A percentile compares a stretch with the other conserved stretches of the same genome.
Conservation (phyloP, 2,113 vertebrate genomes). For the Hydrolagus affinis region DNA sequence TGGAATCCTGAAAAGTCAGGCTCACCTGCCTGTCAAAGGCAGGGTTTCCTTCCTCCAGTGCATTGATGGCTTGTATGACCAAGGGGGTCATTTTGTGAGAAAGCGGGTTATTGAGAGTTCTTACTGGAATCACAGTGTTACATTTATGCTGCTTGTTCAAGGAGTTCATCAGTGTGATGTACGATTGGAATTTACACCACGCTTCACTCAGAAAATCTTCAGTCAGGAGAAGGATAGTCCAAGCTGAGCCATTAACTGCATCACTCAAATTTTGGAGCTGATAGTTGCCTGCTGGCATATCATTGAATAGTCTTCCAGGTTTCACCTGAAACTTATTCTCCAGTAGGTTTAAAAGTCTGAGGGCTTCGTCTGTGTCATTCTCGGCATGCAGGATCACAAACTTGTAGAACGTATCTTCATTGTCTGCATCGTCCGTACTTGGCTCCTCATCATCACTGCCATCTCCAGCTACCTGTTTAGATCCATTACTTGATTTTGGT, state of each 20-base stretch:
- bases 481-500: no score
- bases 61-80: constrained; percentile 43
- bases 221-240: constrained; percentile 44
- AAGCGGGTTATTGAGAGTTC: constrained; percentile 45
- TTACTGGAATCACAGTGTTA: constrained; percentile 44
- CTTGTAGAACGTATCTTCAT: constrained; percentile 39
- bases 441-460: not conserved
- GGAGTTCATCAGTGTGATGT: constrained; percentile 42
- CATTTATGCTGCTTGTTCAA: constrained; percentile 48
- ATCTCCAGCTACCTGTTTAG: no score
- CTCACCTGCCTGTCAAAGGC: constrained; percentile 47
- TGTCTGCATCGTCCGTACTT: not conserved
- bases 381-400: constrained; percentile 44
- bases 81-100: constrained; percentile 42
- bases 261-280: constrained; percentile 45
- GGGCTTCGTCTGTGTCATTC: constrained; percentile 37
- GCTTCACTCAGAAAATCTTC: constrained; percentile 47
- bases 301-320: constrained; percentile 45
- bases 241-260: constrained; percentile 42
- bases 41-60: constrained; percentile 46
- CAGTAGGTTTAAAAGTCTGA: constrained; percentile 41
- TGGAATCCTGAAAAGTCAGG: constrained; percentile 47
- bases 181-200: constrained; percentile 46
- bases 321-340: constrained; percentile 45
- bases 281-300: constrained; percentile 41